A percentile compares a stretch with the other conserved stretches of the same genome.
Evolutionary conservation across 2,888 invertebrate species (phyloP).

Genomic region (Drosophila dives): DNA sequence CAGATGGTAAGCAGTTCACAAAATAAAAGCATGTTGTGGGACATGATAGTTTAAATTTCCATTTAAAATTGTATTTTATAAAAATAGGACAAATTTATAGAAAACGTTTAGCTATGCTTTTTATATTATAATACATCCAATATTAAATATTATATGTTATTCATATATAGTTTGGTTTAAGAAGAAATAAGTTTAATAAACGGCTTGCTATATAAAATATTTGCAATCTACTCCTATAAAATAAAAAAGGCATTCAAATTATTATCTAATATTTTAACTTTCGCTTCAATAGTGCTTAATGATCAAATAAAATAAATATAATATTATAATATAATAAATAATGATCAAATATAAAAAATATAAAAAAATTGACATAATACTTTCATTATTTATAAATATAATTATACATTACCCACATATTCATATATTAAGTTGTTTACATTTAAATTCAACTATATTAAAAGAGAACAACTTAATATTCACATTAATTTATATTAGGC

Average conservation of each 20-base stretch:
- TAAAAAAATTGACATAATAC: not conserved
- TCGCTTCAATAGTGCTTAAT: not conserved
- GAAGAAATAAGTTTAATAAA: not conserved
- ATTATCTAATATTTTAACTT: not conserved
- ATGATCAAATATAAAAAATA: too few species aligned
- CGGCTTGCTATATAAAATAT: not conserved
- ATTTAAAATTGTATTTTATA: not conserved
- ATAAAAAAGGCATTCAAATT: rapidly evolving
- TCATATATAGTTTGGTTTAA: not conserved
- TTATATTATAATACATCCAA: not conserved
- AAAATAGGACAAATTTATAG: not conserved
- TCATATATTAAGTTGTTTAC: not conserved
- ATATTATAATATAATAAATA: too few species aligned
- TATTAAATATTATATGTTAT: not conserved
- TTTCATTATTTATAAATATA: not conserved
- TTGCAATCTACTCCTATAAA: not conserved
- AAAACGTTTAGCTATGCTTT: not conserved
- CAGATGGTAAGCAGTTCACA: not conserved
- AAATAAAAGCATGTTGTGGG: too few species aligned
- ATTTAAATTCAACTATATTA: not conserved
- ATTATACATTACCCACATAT: rapidly evolving
- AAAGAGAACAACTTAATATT: not conserved
- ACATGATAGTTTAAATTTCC: not conserved
- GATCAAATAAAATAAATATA: too few species aligned
- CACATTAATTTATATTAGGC: not conserved